Percentiles rank a stretch among this genome's conserved stretches.
These are phyloP conservation scores for Leucophenga varia DNA, from an alignment of 1,140 invertebrate species.

Conservation along the genomic window DNA sequence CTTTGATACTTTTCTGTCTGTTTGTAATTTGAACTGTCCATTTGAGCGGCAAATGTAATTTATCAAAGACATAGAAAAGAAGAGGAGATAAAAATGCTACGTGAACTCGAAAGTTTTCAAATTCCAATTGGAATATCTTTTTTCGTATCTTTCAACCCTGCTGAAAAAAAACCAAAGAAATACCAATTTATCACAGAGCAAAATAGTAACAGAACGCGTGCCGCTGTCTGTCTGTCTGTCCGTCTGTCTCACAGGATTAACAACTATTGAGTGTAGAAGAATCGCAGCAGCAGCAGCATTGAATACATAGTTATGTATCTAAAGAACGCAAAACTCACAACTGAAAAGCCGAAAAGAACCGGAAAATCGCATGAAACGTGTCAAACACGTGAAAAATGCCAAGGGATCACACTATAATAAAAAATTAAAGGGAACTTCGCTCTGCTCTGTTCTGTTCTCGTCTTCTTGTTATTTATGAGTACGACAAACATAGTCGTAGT, in stretches of 20 bases:
- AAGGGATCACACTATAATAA: conserved; percentile 72
- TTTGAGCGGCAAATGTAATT: conserved; percentile 34
- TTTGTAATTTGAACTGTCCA: too few species aligned
- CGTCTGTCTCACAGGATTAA: conserved; percentile 33
- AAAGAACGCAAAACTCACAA: not conserved
- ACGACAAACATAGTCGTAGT: conserved; percentile 1
- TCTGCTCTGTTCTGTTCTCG: not conserved
- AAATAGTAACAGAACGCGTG: conserved; percentile 22
- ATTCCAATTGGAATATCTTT: too few species aligned
- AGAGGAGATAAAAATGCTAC: too few species aligned
- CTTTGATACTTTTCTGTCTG: too few species aligned
- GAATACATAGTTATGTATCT: too few species aligned
- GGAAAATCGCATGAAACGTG: conserved; percentile 78
- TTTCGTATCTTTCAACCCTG: too few species aligned
- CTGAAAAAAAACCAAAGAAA: not conserved
- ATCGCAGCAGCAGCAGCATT: too few species aligned
- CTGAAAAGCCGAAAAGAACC: conserved; percentile 57
- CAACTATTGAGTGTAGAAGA: too few species aligned
- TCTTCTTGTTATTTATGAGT: conserved; percentile 45
- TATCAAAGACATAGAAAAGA: conserved; percentile 35
- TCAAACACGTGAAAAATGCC: conserved; percentile 82
- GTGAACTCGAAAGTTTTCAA: too few species aligned
- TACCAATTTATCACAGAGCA: conserved; percentile 46
- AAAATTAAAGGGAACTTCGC: too few species aligned
- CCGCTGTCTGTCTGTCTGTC: conserved; percentile 15